Evolutionary conservation across 2,113 vertebrate species (phyloP).

Genomic region (Psephotus haematonotus): DNA sequence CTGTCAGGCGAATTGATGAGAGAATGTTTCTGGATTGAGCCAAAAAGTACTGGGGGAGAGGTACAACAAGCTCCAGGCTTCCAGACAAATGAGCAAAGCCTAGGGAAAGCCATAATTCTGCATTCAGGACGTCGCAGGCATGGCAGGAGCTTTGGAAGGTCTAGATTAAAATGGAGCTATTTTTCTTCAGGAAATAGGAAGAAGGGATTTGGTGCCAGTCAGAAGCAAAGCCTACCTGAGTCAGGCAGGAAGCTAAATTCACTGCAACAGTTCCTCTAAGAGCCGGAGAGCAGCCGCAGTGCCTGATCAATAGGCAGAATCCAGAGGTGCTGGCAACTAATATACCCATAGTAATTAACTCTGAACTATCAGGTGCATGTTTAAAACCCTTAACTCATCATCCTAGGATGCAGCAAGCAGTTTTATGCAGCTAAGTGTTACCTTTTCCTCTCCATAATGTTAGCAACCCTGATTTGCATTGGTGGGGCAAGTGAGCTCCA

Average conservation of each 20-base stretch:
- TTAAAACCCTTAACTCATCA: constrained; percentile 58
- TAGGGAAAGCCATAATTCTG: constrained; percentile 37
- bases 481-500: neutral
- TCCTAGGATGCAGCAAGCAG: constrained; percentile 40
- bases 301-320: constrained; percentile 62
- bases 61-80: neutral
- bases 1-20: constrained; percentile 40
- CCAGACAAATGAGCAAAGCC: constrained; percentile 54
- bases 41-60: neutral
- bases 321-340: constrained; percentile 63
- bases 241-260: constrained; percentile 70
- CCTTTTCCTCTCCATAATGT: neutral
- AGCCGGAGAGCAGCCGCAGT: constrained; percentile 34
- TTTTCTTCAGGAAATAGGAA: constrained; percentile 55
- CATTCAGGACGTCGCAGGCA: constrained; percentile 41
- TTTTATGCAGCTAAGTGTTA: neutral
- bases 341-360: constrained; percentile 70
- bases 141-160: constrained; percentile 60
- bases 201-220: constrained; percentile 58
- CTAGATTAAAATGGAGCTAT: constrained; percentile 40
- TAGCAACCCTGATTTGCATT: neutral
- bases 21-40: neutral
- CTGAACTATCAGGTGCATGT: constrained; percentile 69
- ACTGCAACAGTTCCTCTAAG: constrained; percentile 58
- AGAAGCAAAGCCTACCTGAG: constrained; percentile 62